A percentile compares a stretch with the other conserved stretches of the same genome.
Evolutionary conservation across 2,888 invertebrate species (phyloP).

Genomic region (Girardia tigrina): DNA sequence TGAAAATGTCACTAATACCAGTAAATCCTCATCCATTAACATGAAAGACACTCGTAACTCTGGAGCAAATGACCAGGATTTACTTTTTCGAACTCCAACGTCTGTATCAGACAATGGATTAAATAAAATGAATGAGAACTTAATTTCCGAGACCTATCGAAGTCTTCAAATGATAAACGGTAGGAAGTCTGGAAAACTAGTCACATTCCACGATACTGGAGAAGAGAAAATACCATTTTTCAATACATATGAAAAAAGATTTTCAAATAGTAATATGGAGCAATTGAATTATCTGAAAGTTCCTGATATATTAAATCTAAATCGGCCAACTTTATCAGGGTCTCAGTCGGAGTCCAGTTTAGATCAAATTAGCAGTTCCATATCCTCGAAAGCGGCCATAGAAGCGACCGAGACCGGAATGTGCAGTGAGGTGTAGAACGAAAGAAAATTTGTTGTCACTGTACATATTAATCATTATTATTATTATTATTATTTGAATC

Average conservation of each 20-base stretch:
- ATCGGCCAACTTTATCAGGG: background rate
- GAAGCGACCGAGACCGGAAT: background rate
- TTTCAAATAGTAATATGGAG: background rate
- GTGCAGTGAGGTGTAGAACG: background rate
- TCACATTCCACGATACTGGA: background rate
- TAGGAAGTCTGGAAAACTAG: background rate
- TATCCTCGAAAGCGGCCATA: background rate
- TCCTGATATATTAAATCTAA: background rate
- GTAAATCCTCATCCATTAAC: background rate
- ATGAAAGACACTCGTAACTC: background rate
- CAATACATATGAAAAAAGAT: background rate
- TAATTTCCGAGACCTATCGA: background rate
- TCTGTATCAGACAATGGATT: conserved; percentile 1
- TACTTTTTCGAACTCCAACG: background rate
- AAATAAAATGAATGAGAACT: background rate
- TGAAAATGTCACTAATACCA: background rate
- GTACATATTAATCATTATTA: no score
- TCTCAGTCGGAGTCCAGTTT: background rate
- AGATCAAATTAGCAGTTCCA: conserved; percentile 10
- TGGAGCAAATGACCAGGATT: background rate
- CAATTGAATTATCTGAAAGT: conserved; percentile 15
- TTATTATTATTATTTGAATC: no score
- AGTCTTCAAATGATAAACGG: background rate
- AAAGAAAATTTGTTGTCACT: background rate
- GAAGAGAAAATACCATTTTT: conserved; percentile 5